These are phyloP conservation scores for Acrobasis suavella DNA, from an alignment of 2,888 invertebrate genomes.

Conservation along the genomic window DNA sequence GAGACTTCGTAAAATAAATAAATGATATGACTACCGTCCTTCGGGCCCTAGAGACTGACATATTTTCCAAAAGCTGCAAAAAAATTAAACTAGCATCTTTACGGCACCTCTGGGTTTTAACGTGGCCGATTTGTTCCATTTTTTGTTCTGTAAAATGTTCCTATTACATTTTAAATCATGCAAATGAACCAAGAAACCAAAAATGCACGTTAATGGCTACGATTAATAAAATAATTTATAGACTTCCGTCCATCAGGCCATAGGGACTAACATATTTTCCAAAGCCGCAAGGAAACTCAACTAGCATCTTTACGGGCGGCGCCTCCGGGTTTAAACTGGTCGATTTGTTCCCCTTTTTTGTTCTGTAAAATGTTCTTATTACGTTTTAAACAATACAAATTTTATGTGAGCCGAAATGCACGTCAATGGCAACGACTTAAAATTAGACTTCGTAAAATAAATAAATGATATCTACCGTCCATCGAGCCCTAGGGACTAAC, in stretches of 20 bases:
- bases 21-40: constrained; percentile 24
- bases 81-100: constrained; percentile 48
- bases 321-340: constrained; percentile 54
- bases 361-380: constrained; percentile 48
- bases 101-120: background rate
- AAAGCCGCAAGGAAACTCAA: constrained; percentile 54
- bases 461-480: constrained; percentile 23
- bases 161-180: constrained; percentile 38
- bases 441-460: background rate
- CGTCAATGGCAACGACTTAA: too few species aligned
- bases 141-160: constrained; percentile 50
- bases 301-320: constrained; percentile 30
- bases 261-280: constrained; percentile 52
- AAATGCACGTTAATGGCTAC: too few species aligned
- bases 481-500: constrained; percentile 44
- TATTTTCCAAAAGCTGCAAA: constrained; percentile 52
- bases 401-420: constrained; percentile 33
- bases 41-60: constrained; percentile 46
- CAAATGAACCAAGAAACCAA: constrained; percentile 32
- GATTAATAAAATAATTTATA: constrained; percentile 13
- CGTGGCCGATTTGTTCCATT: constrained; percentile 56
- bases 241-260: constrained; percentile 31
- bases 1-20: constrained; percentile 1
- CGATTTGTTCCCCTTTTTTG: constrained; percentile 53
- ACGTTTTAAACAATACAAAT: constrained; percentile 33